phyloP scores from a whole-genome alignment of 2,797 vertebrate species.

The Brotula barbata region DNA sequence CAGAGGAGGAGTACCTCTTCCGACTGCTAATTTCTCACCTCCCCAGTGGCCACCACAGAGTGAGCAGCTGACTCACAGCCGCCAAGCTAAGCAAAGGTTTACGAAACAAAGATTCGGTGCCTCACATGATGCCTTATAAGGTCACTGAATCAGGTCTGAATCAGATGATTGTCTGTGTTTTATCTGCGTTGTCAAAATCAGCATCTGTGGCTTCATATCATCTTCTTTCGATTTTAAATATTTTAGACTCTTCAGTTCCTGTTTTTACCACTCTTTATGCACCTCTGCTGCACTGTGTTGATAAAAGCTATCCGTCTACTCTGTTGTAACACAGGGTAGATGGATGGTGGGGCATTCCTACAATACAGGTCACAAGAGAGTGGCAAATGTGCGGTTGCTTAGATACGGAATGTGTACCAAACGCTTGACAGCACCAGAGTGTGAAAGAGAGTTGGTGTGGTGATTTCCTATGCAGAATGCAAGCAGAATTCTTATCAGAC shows the following conservation, averaged over 20 bases:
- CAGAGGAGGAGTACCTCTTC: conserved; percentile 14
- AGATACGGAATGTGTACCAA: conserved; percentile 53
- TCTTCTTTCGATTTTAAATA: not conserved
- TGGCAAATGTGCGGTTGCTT: conserved; percentile 59
- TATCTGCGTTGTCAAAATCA: conserved; percentile 1
- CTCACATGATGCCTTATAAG: conserved; percentile 1
- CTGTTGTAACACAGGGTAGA: conserved; percentile 16
- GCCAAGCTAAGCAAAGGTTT: not conserved
- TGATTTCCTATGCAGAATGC: conserved; percentile 20
- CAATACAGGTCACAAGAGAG: conserved; percentile 37
- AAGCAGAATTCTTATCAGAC: not conserved
- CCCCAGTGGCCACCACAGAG: conserved; percentile 16
- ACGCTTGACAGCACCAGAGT: conserved; percentile 22
- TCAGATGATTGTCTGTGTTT: conserved; percentile 1
- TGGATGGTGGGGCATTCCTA: conserved; percentile 35
- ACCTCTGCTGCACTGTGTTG: conserved; percentile 7
- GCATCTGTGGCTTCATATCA: conserved; percentile 3
- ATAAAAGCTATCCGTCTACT: no score
- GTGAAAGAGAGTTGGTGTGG: not conserved
- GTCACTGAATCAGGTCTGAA: not conserved
- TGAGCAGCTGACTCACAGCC: conserved; percentile 20
- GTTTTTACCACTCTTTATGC: conserved; percentile 12
- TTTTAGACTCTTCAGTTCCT: not conserved
- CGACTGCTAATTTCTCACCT: conserved; percentile 17
- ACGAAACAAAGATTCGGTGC: conserved; percentile 8